Base-by-base conservation (phyloP, 1,140 invertebrate species). In the Drosophila leontia region DNA sequence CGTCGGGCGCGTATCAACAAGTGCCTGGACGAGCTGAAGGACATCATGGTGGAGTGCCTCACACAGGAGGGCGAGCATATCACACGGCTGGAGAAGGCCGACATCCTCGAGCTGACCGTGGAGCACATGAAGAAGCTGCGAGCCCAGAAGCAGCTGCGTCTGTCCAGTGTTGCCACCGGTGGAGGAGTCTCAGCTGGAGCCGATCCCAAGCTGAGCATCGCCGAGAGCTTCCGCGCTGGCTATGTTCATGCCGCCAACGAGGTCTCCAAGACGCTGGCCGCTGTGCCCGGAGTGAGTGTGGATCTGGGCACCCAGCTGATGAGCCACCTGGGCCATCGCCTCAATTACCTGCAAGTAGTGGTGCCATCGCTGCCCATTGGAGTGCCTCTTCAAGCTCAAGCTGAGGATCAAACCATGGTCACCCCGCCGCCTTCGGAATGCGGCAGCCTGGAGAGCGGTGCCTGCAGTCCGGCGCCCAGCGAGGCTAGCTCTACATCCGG, bases 51-150 rank as follows among this genome's bases (percentile, higher is more conserved):
- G 39, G 91, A 91, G 74, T 92, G 91, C 51, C 55, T 91, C 9
- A 92, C 90, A 6, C 92, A 93, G 70, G 96, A 97, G 92, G 96
- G 96, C 37, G 96, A 96, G 91, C 96, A 96, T 84, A 94, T 97
- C 60, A 96, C 96, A 80, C 97, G 98, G 92, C 93, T 98, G 91
- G 97, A 98, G 93, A 98, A 98, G 93, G 97, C 97, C 44, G 97
- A 98, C 91, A 97, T 98, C 82, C 94, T 98, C 71, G 97, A 98
- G 92, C 94, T 98, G 93, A 98, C 97, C 3, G 97, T 98, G 55
- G 96, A 96, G 82, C 96, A 98, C 93, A 94, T 98, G 78, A 92
- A 96, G 96, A 91, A 96, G 90, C 92, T 97, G 32, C 95, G 96
- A 76, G 94, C 94, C 37, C 95, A 95, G 42, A 95, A 94, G 78